phyloP scores from a whole-genome alignment of 1,140 invertebrate species.

The Ephestia elutella region DNA sequence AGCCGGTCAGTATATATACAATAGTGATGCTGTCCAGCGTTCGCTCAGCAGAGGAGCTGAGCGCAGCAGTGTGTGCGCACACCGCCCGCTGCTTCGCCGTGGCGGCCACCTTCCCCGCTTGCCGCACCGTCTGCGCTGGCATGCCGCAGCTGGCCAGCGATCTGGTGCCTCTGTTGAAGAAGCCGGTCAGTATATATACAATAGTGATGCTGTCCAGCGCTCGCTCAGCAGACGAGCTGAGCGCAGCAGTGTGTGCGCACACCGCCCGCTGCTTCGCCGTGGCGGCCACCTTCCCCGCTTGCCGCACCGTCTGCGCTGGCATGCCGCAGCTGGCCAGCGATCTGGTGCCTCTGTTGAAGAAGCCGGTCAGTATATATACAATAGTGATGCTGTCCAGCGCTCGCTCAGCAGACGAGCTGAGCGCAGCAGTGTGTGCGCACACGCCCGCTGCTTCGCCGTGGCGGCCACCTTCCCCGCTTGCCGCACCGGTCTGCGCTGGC shows the following conservation, averaged over 20 bases:
- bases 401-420: conserved; percentile 85
- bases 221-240: too few species aligned
- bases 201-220: too few species aligned
- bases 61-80: conserved; percentile 95
- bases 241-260: too few species aligned
- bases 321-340: too few species aligned
- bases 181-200: conserved; percentile 41
- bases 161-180: conserved; percentile 72
- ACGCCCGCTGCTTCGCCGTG: conserved; percentile 94
- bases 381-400: conserved; percentile 87
- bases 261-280: too few species aligned
- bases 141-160: conserved; percentile 91
- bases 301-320: too few species aligned
- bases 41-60: conserved; percentile 85
- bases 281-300: too few species aligned
- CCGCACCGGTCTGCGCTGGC: conserved; percentile 89
- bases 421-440: conserved; percentile 95
- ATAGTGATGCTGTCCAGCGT: conserved; percentile 87
- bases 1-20: too few species aligned
- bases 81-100: conserved; percentile 94
- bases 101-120: conserved; percentile 94
- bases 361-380: too few species aligned
- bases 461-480: conserved; percentile 95
- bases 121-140: conserved; percentile 90
- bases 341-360: too few species aligned